Conservation (phyloP, 2,888 invertebrate genomes). For the Parascotia fuliginaria region DNA sequence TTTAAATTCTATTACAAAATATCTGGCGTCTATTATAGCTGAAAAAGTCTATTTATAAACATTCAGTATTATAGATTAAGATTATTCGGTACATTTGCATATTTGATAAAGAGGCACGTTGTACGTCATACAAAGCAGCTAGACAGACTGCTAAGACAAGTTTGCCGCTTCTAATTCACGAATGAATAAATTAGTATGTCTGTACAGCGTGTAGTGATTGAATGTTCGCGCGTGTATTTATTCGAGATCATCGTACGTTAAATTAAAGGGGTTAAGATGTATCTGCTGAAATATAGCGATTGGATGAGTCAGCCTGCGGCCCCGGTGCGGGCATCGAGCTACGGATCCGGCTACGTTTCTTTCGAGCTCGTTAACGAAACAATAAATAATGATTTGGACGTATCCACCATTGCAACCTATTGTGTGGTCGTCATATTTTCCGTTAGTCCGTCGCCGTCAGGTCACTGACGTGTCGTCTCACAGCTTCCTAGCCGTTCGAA, state of each 20-base stretch:
- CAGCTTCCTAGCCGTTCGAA: slow-evolving; percentile 56
- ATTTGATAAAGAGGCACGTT: slow-evolving; percentile 14
- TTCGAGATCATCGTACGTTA: slow-evolving; percentile 11
- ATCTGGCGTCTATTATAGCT: no score
- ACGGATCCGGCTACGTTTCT: slow-evolving; percentile 65
- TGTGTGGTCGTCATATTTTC: slow-evolving; percentile 72
- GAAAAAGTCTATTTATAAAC: no score
- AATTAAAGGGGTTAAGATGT: slow-evolving; percentile 43
- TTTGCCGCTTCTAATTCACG: slow-evolving; percentile 22
- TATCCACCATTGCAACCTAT: slow-evolving; percentile 66
- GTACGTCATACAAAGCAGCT: slow-evolving; percentile 8
- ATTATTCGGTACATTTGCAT: slow-evolving; percentile 20
- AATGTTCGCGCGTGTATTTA: slow-evolving; percentile 7
- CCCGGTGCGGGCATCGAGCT: slow-evolving; percentile 55
- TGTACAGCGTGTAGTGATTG: slow-evolving; percentile 10
- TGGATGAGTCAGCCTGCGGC: slow-evolving; percentile 54
- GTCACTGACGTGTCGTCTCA: slow-evolving; percentile 54
- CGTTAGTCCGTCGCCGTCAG: slow-evolving; percentile 54
- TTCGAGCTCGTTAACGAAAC: slow-evolving; percentile 79
- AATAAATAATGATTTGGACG: slow-evolving; percentile 81
- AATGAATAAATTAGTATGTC: slow-evolving; percentile 24
- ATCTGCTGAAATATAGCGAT: slow-evolving; percentile 51
- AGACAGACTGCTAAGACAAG: slow-evolving; percentile 13
- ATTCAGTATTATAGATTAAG: slow-evolving; percentile 12
- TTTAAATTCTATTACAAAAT: no score